These are phyloP conservation scores for Dioctria linearis DNA, from an alignment of 2,888 invertebrate genomes.

Conservation along the genomic window DNA sequence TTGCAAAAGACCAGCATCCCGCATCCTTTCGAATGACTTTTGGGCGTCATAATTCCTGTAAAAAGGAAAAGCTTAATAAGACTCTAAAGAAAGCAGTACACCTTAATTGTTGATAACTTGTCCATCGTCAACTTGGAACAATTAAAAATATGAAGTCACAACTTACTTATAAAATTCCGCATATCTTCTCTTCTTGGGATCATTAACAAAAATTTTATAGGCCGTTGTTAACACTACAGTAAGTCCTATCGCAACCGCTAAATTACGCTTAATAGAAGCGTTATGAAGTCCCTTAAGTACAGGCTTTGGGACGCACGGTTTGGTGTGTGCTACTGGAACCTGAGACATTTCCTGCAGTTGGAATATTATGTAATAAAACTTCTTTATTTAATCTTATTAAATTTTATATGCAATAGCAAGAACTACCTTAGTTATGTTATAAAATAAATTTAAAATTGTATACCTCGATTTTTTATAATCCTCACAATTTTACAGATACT, in stretches of 20 bases:
- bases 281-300: constrained; percentile 80
- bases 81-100: background rate
- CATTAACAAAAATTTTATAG: constrained; percentile 72
- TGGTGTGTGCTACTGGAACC: constrained; percentile 65
- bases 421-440: too few species aligned
- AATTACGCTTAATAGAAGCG: constrained; percentile 74
- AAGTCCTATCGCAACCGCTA: constrained; percentile 72
- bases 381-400: background rate
- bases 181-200: constrained; percentile 76
- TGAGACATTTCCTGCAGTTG: constrained; percentile 32
- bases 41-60: constrained; percentile 69
- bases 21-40: constrained; percentile 70
- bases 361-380: constrained; percentile 14
- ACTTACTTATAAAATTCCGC: constrained; percentile 84
- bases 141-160: background rate
- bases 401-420: too few species aligned
- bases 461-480: too few species aligned
- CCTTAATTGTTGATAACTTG: background rate
- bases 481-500: too few species aligned
- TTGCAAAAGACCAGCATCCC: constrained; percentile 69
- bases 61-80: constrained; percentile 18
- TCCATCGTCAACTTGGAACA: too few species aligned
- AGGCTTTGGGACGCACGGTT: constrained; percentile 73
- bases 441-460: too few species aligned
- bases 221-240: constrained; percentile 69